Percentiles rank a stretch among this genome's conserved stretches.
These are phyloP conservation scores for Phania funesta DNA, from an alignment of 2,888 invertebrate genomes.

Conservation along the genomic window DNA sequence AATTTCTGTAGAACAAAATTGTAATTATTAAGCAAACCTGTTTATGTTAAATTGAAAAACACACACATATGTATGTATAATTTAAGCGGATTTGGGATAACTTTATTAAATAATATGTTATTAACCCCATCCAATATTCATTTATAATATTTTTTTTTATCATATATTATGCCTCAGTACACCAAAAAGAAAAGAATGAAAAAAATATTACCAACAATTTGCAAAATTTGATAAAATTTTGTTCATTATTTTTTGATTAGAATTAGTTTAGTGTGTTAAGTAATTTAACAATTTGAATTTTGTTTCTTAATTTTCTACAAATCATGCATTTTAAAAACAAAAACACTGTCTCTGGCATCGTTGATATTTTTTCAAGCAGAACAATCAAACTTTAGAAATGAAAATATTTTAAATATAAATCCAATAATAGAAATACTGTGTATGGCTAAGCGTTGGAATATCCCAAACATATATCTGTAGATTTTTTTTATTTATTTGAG, in stretches of 20 bases:
- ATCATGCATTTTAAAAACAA: constrained; percentile 26
- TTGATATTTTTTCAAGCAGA: constrained; percentile 1
- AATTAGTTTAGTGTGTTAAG: constrained; percentile 35
- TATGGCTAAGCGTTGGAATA: constrained; percentile 9
- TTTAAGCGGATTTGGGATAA: constrained; percentile 21
- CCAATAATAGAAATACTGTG: constrained; percentile 16
- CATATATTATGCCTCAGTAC: constrained; percentile 47
- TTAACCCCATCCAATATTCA: constrained; percentile 17
- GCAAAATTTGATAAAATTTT: constrained; percentile 41
- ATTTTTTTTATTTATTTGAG: background rate
- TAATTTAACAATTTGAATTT: constrained; percentile 36
- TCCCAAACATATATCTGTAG: background rate
- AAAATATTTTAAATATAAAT: constrained; percentile 2
- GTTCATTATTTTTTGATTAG: constrained; percentile 34
- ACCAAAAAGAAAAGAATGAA: constrained; percentile 38
- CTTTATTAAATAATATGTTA: constrained; percentile 30
- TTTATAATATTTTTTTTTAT: constrained; percentile 10
- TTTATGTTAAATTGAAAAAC: constrained; percentile 37
- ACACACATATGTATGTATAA: background rate
- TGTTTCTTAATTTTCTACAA: constrained; percentile 30
- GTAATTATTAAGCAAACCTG: constrained; percentile 52
- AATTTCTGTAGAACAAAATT: constrained; percentile 56
- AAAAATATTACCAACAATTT: constrained; percentile 29
- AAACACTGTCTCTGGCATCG: constrained; percentile 28
- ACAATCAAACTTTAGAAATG: constrained; percentile 11